Evolutionary conservation across 2,797 vertebrate species (phyloP).

Genomic region (Nothura maculosa): DNA sequence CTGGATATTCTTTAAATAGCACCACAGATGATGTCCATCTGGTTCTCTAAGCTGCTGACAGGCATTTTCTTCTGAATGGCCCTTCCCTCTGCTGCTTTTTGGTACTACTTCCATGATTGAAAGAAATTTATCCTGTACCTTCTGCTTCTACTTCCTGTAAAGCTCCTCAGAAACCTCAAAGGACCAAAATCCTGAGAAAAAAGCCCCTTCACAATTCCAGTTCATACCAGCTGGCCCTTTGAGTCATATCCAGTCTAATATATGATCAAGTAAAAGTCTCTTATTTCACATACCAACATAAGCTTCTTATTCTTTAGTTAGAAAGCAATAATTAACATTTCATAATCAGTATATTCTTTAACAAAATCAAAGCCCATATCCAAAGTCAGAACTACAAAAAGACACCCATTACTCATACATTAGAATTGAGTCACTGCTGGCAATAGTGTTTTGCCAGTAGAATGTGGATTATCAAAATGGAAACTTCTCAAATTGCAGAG

Average conservation of each 20-base stretch:
- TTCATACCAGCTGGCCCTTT: not conserved
- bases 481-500: not conserved
- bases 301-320: not conserved
- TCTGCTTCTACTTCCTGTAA: not conserved
- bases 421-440: not conserved
- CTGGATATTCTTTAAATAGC: not conserved
- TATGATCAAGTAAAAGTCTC: not conserved
- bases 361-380: not conserved
- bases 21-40: constrained; percentile 6
- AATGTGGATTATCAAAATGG: not conserved
- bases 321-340: not conserved
- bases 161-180: not conserved
- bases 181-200: not conserved
- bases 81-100: not conserved
- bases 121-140: not conserved
- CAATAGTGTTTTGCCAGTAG: not conserved
- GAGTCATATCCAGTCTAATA: not conserved
- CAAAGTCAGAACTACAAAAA: not conserved
- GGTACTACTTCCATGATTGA: not conserved
- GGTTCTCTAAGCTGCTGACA: constrained; percentile 10
- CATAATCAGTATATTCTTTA: not conserved
- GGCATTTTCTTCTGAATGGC: not conserved
- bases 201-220: not conserved
- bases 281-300: not conserved
- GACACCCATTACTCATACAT: not conserved